A percentile compares a stretch with the other conserved stretches of the same genome.
Evolutionary conservation across 2,888 invertebrate species (phyloP).

Genomic region (Lycophotia porphyrea): DNA sequence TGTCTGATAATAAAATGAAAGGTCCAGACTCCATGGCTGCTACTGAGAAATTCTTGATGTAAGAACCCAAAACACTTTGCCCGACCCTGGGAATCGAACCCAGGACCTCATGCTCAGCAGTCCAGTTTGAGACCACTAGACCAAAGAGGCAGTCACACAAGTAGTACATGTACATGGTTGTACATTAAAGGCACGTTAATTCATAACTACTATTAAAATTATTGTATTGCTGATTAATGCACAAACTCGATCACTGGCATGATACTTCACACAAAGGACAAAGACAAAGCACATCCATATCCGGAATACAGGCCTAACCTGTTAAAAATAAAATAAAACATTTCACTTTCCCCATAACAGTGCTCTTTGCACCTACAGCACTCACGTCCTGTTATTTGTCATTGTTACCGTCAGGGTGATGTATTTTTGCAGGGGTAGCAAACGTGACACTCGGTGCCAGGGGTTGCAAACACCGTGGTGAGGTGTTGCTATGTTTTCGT

Average conservation of each 20-base stretch:
- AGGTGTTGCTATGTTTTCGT: conserved; percentile 4
- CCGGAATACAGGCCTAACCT: background rate
- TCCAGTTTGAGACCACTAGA: too few relatives aligned
- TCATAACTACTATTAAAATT: too few relatives aligned
- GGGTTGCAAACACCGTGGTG: conserved; percentile 17
- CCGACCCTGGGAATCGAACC: too few relatives aligned
- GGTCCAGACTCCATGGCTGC: too few relatives aligned
- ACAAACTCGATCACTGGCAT: background rate
- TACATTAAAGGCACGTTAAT: too few relatives aligned
- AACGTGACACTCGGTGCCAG: conserved; percentile 36
- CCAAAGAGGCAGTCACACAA: too few relatives aligned
- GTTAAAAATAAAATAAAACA: conserved; percentile 9
- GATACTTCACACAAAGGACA: background rate
- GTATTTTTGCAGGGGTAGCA: conserved; percentile 63
- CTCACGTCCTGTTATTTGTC: conserved; percentile 64
- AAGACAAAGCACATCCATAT: background rate
- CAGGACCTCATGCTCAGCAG: too few relatives aligned
- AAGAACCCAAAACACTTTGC: too few relatives aligned
- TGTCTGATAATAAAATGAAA: too few relatives aligned
- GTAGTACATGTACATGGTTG: too few relatives aligned
- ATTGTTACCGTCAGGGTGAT: conserved; percentile 62
- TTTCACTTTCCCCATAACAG: conserved; percentile 20
- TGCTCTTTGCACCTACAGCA: conserved; percentile 34
- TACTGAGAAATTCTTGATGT: too few relatives aligned
- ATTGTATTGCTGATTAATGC: background rate